Conservation (phyloP, 2,113 vertebrate species). For the Hymenochirus boettgeri region DNA sequence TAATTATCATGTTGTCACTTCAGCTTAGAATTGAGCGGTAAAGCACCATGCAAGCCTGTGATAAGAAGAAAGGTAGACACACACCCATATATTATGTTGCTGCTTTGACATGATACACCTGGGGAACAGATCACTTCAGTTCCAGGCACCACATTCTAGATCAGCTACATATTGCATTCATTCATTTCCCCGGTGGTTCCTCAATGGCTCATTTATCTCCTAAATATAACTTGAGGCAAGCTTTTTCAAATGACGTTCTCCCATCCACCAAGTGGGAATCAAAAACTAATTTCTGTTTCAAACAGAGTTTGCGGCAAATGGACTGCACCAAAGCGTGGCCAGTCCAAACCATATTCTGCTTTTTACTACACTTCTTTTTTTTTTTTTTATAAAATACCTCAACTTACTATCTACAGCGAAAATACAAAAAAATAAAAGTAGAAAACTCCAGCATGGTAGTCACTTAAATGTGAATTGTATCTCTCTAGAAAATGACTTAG, state of each 20-base stretch:
- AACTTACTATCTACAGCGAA: constrained; percentile 14
- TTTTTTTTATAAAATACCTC: background rate
- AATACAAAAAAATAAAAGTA: constrained; percentile 18
- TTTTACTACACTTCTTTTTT: constrained; percentile 4
- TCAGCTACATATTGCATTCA: constrained; percentile 25
- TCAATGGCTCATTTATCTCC: constrained; percentile 53
- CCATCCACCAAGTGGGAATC: constrained; percentile 56
- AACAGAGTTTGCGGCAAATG: constrained; percentile 53
- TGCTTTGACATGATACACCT: background rate
- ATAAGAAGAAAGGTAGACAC: too few species aligned
- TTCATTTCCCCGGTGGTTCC: constrained; percentile 45
- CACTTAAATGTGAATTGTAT: constrained; percentile 26
- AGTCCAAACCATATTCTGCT: constrained; percentile 43
- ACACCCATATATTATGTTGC: too few species aligned
- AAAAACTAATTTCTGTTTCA: constrained; percentile 55
- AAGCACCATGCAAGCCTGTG: too few species aligned
- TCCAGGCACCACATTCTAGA: constrained; percentile 13
- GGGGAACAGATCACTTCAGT: constrained; percentile 1
- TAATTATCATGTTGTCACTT: too few species aligned
- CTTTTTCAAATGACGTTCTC: constrained; percentile 53
- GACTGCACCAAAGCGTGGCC: constrained; percentile 42
- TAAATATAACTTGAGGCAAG: constrained; percentile 53
- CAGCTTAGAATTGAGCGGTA: too few species aligned
- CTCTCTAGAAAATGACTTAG: constrained; percentile 31
- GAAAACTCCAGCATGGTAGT: constrained; percentile 37